phyloP scores from a whole-genome alignment of 2,797 vertebrate genomes.

The Sarcoramphus papa region DNA sequence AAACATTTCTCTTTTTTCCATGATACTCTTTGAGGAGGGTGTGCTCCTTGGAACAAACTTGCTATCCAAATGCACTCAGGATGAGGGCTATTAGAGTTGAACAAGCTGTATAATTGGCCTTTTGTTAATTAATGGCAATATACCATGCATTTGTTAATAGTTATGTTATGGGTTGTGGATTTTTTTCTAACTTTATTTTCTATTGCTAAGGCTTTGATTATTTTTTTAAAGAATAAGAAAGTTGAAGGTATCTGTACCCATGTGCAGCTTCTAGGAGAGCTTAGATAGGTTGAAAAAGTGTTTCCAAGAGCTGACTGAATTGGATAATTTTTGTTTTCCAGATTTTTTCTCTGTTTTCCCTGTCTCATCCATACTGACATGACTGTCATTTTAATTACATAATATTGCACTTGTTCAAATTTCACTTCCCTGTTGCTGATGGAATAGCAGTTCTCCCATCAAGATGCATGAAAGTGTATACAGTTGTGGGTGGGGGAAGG shows the following conservation, averaged over 20 bases:
- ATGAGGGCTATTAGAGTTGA: background rate
- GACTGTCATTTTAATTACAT: constrained; percentile 7
- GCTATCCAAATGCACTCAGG: background rate
- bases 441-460: constrained; percentile 2
- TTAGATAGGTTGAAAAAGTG: background rate
- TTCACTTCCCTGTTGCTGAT: background rate
- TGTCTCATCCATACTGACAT: background rate
- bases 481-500: background rate
- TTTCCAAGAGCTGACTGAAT: background rate
- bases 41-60: background rate
- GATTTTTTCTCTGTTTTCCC: background rate
- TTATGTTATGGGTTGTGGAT: background rate
- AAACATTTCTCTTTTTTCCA: background rate
- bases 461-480: background rate
- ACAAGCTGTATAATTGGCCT: background rate
- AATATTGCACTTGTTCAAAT: constrained; percentile 6
- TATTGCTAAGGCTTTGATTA: background rate
- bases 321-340: background rate
- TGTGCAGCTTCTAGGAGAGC: background rate
- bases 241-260: background rate
- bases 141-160: background rate
- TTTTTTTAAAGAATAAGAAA: background rate
- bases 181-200: background rate
- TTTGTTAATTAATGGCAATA: background rate
- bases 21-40: background rate